phyloP scores from a whole-genome alignment of 1,140 invertebrate species.

The Aphelenchoides fujianensis region DNA sequence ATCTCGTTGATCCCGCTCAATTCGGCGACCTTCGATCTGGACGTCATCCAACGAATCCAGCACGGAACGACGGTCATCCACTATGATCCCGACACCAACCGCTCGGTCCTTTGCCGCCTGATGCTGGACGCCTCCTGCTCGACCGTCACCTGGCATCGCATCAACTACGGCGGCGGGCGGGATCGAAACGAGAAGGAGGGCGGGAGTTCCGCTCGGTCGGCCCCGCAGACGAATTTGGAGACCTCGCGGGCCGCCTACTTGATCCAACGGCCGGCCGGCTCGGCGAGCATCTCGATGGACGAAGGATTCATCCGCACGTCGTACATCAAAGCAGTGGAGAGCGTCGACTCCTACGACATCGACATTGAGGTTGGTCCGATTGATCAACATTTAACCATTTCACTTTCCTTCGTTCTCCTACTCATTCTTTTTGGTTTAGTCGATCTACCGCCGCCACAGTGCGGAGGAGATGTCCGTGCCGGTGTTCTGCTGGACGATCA shows the following conservation, averaged over 20 bases:
- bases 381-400: no score
- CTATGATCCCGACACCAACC: conserved; percentile 74
- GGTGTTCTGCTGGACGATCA: conserved; percentile 63
- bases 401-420: not conserved
- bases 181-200: conserved; percentile 55
- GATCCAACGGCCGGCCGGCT: conserved; percentile 63
- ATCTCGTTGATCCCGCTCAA: conserved; percentile 77
- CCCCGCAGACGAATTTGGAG: not conserved
- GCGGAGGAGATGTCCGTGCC: conserved; percentile 63
- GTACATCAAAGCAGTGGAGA: conserved; percentile 74
- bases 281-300: conserved; percentile 70
- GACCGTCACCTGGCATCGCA: conserved; percentile 79
- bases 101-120: conserved; percentile 74
- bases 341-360: conserved; percentile 62
- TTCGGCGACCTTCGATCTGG: conserved; percentile 68
- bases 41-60: conserved; percentile 75
- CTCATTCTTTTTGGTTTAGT: conserved; percentile 28
- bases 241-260: not conserved
- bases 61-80: conserved; percentile 81
- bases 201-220: not conserved
- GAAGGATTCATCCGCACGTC: conserved; percentile 70
- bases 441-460: conserved; percentile 63
- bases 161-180: conserved; percentile 72
- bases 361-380: conserved; percentile 63
- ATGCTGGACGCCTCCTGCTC: conserved; percentile 79